Conservation (phyloP, 2,888 invertebrate species). For the Macaria notata region DNA sequence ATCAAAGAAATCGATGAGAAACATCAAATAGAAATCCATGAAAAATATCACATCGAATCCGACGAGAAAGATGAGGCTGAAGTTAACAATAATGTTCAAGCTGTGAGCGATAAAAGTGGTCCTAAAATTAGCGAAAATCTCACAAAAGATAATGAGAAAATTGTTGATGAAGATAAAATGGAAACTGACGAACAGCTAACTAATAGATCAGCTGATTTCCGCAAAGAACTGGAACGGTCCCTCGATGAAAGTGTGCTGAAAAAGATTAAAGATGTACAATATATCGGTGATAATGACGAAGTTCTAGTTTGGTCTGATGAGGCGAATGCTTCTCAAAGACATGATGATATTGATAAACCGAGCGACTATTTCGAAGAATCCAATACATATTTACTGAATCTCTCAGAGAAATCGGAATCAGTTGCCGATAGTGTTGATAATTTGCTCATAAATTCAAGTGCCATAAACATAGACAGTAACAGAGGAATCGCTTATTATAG, state of each 20-base stretch:
- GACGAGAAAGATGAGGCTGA: background rate
- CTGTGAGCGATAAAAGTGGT: too few species aligned
- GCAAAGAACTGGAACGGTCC: slow-evolving; percentile 42
- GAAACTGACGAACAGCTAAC: slow-evolving; percentile 7
- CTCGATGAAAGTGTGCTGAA: slow-evolving; percentile 49
- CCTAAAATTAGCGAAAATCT: too few species aligned
- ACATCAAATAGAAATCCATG: background rate
- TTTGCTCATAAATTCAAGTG: slow-evolving; percentile 54
- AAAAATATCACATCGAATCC: background rate
- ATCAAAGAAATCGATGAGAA: background rate
- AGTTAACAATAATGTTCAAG: too few species aligned
- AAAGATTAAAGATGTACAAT: slow-evolving; percentile 57
- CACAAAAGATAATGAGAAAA: background rate
- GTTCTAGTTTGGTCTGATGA: slow-evolving; percentile 60
- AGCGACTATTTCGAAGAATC: slow-evolving; percentile 21
- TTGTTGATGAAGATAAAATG: background rate
- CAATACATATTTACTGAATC: slow-evolving; percentile 36
- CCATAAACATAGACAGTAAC: slow-evolving; percentile 66
- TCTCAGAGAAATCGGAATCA: slow-evolving; percentile 62
- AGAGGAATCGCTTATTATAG: slow-evolving; percentile 72
- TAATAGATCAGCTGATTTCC: slow-evolving; percentile 28
- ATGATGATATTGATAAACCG: slow-evolving; percentile 14
- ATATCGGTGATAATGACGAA: slow-evolving; percentile 56
- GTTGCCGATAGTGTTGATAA: slow-evolving; percentile 58
- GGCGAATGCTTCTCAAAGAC: slow-evolving; percentile 34